Percentiles rank a stretch among this genome's conserved stretches.
phyloP scores from a whole-genome alignment of 2,797 vertebrate species.

The Pachyuromys duprasi region DNA sequence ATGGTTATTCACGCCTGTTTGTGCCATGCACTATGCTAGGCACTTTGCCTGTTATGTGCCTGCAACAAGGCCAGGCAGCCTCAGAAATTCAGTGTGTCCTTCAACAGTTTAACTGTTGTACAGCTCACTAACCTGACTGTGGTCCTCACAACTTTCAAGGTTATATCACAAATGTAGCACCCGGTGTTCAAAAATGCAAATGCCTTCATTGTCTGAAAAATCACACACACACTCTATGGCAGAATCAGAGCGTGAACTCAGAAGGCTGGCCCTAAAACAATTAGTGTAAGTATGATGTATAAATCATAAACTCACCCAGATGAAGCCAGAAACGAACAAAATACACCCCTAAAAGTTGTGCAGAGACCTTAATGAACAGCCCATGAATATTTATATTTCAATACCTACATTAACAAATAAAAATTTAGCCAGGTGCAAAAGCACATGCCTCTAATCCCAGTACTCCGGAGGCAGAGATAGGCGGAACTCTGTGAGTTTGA shows the following conservation, averaged over 20 bases:
- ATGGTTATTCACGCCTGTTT: background rate
- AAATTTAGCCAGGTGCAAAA: background rate
- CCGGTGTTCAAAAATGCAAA: background rate
- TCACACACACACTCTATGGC: background rate
- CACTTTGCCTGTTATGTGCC: background rate
- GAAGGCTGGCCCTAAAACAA: background rate
- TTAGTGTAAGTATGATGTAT: background rate
- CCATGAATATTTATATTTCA: background rate
- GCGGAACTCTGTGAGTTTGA: no score
- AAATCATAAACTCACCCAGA: background rate
- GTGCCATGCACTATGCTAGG: background rate
- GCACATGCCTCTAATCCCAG: no score
- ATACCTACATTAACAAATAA: background rate
- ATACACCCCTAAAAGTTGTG: background rate
- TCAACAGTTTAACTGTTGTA: background rate
- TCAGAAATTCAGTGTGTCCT: background rate
- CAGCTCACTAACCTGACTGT: background rate
- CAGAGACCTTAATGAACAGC: background rate
- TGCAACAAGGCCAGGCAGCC: background rate
- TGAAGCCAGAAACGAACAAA: background rate
- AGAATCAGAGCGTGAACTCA: background rate
- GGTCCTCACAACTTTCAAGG: background rate
- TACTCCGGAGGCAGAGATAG: no score
- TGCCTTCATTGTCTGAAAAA: background rate
- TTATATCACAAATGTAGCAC: background rate